Conservation (phyloP, 2,888 invertebrate species). For the Rhagonycha fulva region DNA sequence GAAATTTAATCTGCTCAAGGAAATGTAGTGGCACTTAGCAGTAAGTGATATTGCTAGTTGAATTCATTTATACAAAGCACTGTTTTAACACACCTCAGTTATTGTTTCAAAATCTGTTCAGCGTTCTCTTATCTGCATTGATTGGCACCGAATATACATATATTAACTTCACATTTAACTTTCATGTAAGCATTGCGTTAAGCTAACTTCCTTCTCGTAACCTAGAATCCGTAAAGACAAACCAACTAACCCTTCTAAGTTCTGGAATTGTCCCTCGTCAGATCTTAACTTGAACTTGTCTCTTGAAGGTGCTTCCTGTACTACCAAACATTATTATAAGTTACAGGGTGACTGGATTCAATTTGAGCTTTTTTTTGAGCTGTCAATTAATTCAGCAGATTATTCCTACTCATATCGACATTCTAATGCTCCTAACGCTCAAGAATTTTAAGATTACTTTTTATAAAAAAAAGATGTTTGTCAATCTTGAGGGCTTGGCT, state of each 20-base stretch:
- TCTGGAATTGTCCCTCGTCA: background rate
- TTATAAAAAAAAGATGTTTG: too few species aligned
- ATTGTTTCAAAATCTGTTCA: background rate
- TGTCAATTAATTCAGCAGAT: too few species aligned
- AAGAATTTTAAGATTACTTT: too few species aligned
- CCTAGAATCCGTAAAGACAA: background rate
- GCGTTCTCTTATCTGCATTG: background rate
- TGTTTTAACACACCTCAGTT: background rate
- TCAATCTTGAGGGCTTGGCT: too few species aligned
- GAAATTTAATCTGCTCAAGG: background rate
- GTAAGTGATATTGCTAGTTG: background rate
- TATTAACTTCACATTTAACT: background rate
- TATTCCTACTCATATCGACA: too few species aligned
- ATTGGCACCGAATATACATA: background rate
- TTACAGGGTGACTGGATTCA: too few species aligned
- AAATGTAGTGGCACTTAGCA: background rate
- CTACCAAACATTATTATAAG: too few species aligned
- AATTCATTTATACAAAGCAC: background rate
- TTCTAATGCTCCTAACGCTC: too few species aligned
- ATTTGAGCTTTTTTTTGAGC: too few species aligned
- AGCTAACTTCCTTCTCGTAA: background rate
- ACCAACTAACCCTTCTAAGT: background rate
- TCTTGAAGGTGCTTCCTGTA: too few species aligned
- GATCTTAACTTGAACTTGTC: too few species aligned
- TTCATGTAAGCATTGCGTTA: background rate